Evolutionary conservation across 2,888 invertebrate genomes (phyloP), one percentile per base, ranked within the genome.

Genomic region (Agonopterix heracliana): DNA sequence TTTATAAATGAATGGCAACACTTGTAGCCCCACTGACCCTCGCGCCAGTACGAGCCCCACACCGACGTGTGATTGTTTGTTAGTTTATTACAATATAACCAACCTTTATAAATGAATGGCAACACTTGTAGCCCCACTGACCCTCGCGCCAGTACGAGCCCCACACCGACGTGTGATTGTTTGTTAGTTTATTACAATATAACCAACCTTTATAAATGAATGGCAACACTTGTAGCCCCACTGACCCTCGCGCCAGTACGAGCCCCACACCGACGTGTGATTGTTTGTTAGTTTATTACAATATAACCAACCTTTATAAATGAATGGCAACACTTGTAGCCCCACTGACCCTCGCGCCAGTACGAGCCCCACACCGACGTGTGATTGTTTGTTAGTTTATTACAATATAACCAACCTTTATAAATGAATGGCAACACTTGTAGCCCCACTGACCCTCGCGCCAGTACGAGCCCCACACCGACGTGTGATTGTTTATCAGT

Each of bases 181-280:
- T 96, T 7, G 94, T 93, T 17, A 17, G 17, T 17, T 17, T 17
- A 4, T 17, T 26, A 26, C 26, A 26, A 26, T 26, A 5, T 5
- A 26, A 26, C 26, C 7, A 7, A 91, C 92, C 89, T 94, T 94
- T 8, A 99, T 92, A 55, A 94, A 93, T 0, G 97, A 96, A 73
- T 97, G 94, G 78, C 99, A 99, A 70, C 99, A 99, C 69, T 95
- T 94, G 82, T 93, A 99, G 0, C 99, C 99, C 99, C 99, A 99
- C 53, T 92, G 90, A 0, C 97, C 98, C 46, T 93, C 93, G 61
- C 91, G 91, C 98, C 99, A 99, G 78, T 90, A 98, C 0, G 98
- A 98, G 3, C 99, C 99, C 96, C 96, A 99, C 5, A 99, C 95
- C 0, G 94, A 92, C 0, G 94, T 95, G 78, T 99, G 99, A 79